Conservation (phyloP, 2,797 vertebrate species). For the Mormyrus hasselquistii region DNA sequence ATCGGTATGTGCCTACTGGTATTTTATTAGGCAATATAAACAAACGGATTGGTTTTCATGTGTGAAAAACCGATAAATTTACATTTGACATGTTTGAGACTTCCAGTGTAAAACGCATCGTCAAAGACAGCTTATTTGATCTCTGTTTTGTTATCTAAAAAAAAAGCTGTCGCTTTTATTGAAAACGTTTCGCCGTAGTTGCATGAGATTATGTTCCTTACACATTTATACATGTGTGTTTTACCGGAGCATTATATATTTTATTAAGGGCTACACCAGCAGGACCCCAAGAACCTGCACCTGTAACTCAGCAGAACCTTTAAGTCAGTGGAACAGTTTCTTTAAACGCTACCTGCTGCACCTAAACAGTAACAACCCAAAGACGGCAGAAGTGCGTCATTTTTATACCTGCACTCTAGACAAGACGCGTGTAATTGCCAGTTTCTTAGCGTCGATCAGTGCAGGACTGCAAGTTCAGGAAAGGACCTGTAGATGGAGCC, state of each 20-base stretch:
- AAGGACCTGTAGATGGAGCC: constrained; percentile 46
- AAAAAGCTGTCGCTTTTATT: not conserved
- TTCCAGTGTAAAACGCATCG: not conserved
- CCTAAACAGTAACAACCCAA: not conserved
- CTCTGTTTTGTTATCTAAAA: not conserved
- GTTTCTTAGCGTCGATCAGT: not conserved
- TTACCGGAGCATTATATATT: not conserved
- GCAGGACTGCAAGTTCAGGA: constrained; percentile 4
- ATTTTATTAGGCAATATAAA: not conserved
- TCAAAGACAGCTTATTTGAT: not conserved
- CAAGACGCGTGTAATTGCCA: not conserved
- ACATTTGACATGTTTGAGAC: not conserved
- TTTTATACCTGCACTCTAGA: not conserved
- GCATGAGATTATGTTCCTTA: not conserved
- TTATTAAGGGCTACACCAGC: not conserved
- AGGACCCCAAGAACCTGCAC: not conserved
- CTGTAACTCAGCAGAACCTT: not conserved
- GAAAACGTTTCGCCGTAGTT: not conserved
- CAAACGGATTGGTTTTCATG: not conserved
- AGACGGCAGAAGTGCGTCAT: not conserved
- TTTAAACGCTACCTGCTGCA: not conserved
- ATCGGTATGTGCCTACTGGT: not conserved
- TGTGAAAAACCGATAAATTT: not conserved
- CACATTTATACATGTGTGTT: not conserved
- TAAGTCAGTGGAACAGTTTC: not conserved